Evolutionary conservation across 1,140 invertebrate genomes (phyloP).

Genomic region (Brachystomella parvula): DNA sequence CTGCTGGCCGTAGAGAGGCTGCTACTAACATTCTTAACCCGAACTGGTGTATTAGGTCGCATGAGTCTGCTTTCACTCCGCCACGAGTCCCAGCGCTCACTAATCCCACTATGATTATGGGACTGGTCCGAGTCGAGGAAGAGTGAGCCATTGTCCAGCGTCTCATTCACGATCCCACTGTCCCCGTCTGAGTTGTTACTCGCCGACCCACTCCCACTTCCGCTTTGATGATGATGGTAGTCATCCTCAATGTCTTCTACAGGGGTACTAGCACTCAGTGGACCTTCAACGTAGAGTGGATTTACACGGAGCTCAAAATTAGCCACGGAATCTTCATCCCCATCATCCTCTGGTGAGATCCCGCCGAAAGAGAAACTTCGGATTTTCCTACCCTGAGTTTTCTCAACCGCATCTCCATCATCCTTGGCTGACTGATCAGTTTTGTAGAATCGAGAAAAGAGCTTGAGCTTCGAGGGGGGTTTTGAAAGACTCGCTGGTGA

Average conservation of each 20-base stretch:
- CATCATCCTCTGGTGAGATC: slow-evolving; percentile 53
- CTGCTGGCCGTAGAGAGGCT: not conserved
- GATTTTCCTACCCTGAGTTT: slow-evolving; percentile 45
- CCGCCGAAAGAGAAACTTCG: slow-evolving; percentile 68
- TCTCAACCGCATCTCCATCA: not conserved
- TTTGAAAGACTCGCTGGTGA: not conserved
- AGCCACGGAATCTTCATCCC: not conserved
- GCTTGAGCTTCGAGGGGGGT: slow-evolving; percentile 6
- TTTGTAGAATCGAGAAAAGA: slow-evolving; percentile 31
- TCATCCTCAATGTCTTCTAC: slow-evolving; percentile 3
- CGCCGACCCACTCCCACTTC: slow-evolving; percentile 16
- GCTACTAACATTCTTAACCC: not conserved
- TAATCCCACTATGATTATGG: no score
- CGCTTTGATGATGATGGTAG: not conserved
- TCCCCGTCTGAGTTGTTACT: slow-evolving; percentile 51
- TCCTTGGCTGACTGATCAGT: slow-evolving; percentile 14
- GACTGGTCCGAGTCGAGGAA: slow-evolving; percentile 51
- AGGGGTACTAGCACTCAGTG: not conserved
- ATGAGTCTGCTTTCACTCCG: not conserved
- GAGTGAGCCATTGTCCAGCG: slow-evolving; percentile 58
- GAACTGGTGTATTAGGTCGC: not conserved
- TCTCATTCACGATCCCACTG: slow-evolving; percentile 65
- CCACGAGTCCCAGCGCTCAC: not conserved
- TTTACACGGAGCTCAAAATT: slow-evolving; percentile 40
- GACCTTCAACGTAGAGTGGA: slow-evolving; percentile 48